Evolutionary conservation across 1,140 invertebrate genomes (phyloP).

Genomic region (Leucophenga varia): DNA sequence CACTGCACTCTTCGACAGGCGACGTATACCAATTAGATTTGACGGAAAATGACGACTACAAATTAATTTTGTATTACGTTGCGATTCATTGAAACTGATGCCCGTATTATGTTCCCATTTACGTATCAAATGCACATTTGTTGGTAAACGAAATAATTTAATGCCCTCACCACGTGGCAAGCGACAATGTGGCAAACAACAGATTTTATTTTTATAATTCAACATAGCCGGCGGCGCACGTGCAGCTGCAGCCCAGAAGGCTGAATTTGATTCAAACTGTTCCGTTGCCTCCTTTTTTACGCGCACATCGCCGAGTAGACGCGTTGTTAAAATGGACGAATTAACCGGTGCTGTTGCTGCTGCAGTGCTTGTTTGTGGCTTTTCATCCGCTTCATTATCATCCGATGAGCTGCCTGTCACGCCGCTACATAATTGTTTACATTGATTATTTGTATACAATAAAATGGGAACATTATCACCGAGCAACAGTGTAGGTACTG

Average conservation of each 20-base stretch:
- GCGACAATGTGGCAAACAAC: constrained; percentile 38
- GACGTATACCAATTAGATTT: constrained; percentile 35
- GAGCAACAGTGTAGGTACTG: constrained; percentile 37
- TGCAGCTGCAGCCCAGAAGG: no score
- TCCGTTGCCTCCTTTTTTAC: no score
- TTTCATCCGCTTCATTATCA: constrained; percentile 18
- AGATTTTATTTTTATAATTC: constrained; percentile 43
- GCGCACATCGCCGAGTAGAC: no score
- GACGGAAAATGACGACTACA: constrained; percentile 42
- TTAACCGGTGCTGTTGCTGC: no score
- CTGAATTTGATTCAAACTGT: no score
- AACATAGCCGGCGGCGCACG: no score
- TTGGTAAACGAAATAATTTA: constrained; percentile 37
- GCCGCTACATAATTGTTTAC: constrained; percentile 15
- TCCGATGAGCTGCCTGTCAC: neutral
- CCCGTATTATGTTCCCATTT: constrained; percentile 39
- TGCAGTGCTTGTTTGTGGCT: no score
- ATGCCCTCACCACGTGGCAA: constrained; percentile 36
- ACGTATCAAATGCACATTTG: constrained; percentile 24
- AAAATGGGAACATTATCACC: constrained; percentile 32
- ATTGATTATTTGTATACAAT: constrained; percentile 31
- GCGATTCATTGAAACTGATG: constrained; percentile 35
- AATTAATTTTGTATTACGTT: constrained; percentile 40
- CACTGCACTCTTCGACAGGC: constrained; percentile 34
- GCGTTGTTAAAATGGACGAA: no score